A percentile compares a stretch with the other conserved stretches of the same genome.
These are phyloP conservation scores for Gastrophryne carolinensis DNA, from an alignment of 2,797 vertebrate species.

Conservation along the genomic window DNA sequence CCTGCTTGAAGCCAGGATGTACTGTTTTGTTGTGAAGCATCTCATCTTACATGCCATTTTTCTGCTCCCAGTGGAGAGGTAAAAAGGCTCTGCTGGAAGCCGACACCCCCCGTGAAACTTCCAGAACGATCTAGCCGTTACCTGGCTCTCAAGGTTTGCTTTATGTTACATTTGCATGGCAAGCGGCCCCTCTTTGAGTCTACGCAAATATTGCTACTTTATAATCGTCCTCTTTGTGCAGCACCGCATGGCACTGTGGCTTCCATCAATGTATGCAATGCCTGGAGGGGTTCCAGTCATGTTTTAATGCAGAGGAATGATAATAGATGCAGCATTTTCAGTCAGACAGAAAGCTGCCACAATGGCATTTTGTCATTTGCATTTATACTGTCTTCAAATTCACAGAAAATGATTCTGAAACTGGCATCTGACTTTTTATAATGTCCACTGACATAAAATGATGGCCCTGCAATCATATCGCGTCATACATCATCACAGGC, in stretches of 20 bases:
- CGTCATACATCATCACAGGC: too few relatives aligned
- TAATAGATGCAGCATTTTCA: not conserved
- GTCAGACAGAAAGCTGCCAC: not conserved
- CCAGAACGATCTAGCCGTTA: not conserved
- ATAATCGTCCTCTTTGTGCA: not conserved
- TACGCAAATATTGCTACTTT: conserved; percentile 21
- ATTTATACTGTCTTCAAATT: too few relatives aligned
- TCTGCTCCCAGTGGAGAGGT: conserved; percentile 6
- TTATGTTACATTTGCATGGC: conserved; percentile 35
- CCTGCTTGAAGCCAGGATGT: conserved; percentile 1
- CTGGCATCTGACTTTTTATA: too few relatives aligned
- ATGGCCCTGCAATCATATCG: too few relatives aligned
- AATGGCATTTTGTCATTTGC: too few relatives aligned
- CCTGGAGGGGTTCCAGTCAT: not conserved
- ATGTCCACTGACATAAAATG: too few relatives aligned
- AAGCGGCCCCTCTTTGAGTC: not conserved
- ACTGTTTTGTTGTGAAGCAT: conserved; percentile 11
- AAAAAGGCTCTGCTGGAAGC: conserved; percentile 14
- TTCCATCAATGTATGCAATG: conserved; percentile 6
- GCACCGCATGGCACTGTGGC: not conserved
- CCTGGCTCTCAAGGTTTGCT: not conserved
- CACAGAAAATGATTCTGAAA: too few relatives aligned
- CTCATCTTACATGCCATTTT: conserved; percentile 23
- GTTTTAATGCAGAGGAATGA: conserved; percentile 1
- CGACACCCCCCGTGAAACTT: not conserved